A percentile compares a stretch with the other conserved stretches of the same genome.
These are phyloP conservation scores for Flexamia atlantica DNA, from an alignment of 2,888 invertebrate species.

Conservation along the genomic window DNA sequence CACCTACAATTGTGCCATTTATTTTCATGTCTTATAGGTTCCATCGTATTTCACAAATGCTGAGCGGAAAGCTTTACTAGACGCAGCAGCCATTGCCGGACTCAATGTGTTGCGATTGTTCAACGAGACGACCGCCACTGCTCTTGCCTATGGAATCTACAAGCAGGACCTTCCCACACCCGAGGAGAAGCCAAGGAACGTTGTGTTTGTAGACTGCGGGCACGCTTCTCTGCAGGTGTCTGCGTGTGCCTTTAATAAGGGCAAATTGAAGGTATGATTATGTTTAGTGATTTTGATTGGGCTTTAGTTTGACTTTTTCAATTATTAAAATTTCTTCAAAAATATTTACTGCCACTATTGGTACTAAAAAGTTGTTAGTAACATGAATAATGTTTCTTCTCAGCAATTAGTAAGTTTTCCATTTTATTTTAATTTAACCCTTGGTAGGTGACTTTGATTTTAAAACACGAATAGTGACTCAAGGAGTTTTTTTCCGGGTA, in stretches of 20 bases:
- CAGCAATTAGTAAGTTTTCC: too few species aligned
- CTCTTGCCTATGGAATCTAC: conserved; percentile 98
- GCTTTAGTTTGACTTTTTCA: too few species aligned
- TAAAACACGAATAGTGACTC: too few species aligned
- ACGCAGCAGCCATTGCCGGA: conserved; percentile 94
- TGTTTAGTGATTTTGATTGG: background rate
- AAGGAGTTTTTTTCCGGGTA: too few species aligned
- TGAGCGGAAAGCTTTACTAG: conserved; percentile 93
- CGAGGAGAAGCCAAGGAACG: conserved; percentile 93
- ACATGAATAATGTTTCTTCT: too few species aligned
- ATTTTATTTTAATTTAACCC: too few species aligned
- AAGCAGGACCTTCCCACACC: conserved; percentile 95
- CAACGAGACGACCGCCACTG: conserved; percentile 98
- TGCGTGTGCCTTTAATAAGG: conserved; percentile 95
- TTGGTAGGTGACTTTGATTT: too few species aligned
- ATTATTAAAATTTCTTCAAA: too few species aligned
- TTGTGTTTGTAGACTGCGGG: conserved; percentile 98
- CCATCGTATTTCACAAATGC: conserved; percentile 97
- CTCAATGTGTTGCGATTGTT: conserved; percentile 96
- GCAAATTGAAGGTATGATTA: conserved; percentile 85
- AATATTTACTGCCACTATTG: too few species aligned
- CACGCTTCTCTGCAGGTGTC: conserved; percentile 94
- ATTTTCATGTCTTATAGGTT: conserved; percentile 74
- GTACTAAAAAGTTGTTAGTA: too few species aligned
- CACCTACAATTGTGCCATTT: too few species aligned